Evolutionary conservation across 2,888 invertebrate species (phyloP), one percentile per base, ranked within the genome.

Genomic region (Steinernema carpocapsae): DNA sequence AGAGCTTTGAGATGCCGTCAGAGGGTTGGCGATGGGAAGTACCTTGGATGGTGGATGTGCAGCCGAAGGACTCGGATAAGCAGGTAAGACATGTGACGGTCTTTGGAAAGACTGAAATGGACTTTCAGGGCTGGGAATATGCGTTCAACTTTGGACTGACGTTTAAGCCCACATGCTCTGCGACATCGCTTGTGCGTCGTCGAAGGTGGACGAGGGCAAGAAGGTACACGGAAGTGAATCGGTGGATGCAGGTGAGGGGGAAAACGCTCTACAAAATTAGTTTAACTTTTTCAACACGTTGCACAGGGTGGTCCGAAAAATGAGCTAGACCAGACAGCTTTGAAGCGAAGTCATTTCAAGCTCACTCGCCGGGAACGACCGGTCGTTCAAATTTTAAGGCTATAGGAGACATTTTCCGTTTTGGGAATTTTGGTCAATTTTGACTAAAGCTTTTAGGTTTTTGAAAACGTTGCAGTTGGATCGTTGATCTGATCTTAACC

Each of bases 11-110:
- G 3, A 64, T 64, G 64, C 64, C 64, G 1, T 64, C 64, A 3
- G 64, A 64, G 26, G 64, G 64, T 2, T 64, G 64, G 64, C 64
- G 64, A 17, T 64, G 64, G 64, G 64, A 64, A 17, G 64, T 64
- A 32, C 64, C 64, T 1, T 64, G 64, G 64, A 64, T 64, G 64
- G 64, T 64, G 3, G 32, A 64, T 4, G 29, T 6, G 17, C 64
- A 12, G 17, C 64, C 64, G 17, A 64, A 64, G 14, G 37, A 29
- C 10, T 32, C 64, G 10, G 64, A 64, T 17, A 64, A 64, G 29
- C 64, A 64, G 48, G 48, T 48, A 48, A n/a, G 19, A 48, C 4
- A 6, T 37, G 37, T 37, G 4, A 37, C 10, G 37, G 10, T 37
- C 4, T 37, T 6, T 6, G 37, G 3, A 6, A 37, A 37, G 4